Evolutionary conservation across 2,888 invertebrate species (phyloP).

Genomic region (Leptopterna dolabrata): DNA sequence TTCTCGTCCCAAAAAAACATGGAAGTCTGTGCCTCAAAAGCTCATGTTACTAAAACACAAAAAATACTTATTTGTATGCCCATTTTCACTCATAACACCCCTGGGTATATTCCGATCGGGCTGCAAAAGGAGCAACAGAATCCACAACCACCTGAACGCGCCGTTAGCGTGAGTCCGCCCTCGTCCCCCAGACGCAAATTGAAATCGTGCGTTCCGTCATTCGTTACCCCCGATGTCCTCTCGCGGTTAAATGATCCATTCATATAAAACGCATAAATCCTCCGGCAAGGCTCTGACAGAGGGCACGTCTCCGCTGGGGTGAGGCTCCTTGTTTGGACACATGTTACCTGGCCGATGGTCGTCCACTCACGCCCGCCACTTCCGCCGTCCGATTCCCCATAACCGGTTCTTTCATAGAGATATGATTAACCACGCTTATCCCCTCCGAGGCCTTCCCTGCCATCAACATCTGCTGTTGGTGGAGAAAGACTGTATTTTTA

Average conservation of each 20-base stretch:
- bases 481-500: constrained; percentile 28
- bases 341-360: constrained; percentile 45
- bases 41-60: too few relatives aligned
- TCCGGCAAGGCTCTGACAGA: background rate
- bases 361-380: constrained; percentile 1
- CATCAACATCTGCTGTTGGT: background rate
- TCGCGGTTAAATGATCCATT: constrained; percentile 17
- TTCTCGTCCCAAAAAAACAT: too few relatives aligned
- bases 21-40: too few relatives aligned
- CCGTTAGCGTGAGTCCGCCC: too few relatives aligned
- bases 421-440: constrained; percentile 48
- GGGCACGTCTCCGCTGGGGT: background rate
- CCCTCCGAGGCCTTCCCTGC: background rate
- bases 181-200: background rate
- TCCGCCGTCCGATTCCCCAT: background rate
- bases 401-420: constrained; percentile 46
- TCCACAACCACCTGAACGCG: too few relatives aligned
- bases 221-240: background rate
- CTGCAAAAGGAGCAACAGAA: too few relatives aligned
- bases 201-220: background rate
- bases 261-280: constrained; percentile 23
- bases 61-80: too few relatives aligned
- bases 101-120: too few relatives aligned
- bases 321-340: constrained; percentile 32
- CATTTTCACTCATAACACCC: too few relatives aligned